These are phyloP conservation scores for Tyrophagus putrescentiae DNA, from an alignment of 1,140 invertebrate genomes.

Conservation along the genomic window DNA sequence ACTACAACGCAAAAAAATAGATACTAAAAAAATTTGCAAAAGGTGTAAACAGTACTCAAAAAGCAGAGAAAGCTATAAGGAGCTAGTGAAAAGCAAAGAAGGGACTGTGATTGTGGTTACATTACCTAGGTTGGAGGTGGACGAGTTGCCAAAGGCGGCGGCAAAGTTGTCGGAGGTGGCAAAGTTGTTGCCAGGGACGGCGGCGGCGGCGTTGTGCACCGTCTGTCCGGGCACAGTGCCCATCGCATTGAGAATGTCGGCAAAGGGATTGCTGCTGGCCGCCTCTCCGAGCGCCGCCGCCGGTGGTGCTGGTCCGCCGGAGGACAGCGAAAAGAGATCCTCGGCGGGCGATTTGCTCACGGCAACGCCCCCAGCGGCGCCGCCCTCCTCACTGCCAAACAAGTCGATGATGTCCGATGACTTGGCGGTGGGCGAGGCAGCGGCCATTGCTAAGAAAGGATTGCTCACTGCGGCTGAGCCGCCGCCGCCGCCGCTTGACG, in stretches of 20 bases:
- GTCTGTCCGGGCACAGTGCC: background rate
- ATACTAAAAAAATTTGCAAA: background rate
- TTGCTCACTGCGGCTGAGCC: background rate
- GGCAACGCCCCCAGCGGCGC: background rate
- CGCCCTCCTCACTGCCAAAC: background rate
- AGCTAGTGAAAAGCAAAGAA: background rate
- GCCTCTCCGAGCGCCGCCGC: conserved; percentile 49
- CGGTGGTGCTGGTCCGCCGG: background rate
- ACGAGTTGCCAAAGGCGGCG: conserved; percentile 11
- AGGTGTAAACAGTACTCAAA: no score
- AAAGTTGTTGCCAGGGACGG: background rate
- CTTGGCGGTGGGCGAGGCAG: conserved; percentile 7
- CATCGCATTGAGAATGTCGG: conserved; percentile 23
- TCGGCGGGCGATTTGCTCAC: conserved; percentile 50
- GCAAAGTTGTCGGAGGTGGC: conserved; percentile 21
- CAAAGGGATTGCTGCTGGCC: conserved; percentile 38
- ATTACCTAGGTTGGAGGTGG: conserved; percentile 19
- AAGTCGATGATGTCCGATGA: background rate
- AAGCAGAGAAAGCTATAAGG: background rate
- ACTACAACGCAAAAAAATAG: background rate
- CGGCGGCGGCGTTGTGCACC: background rate
- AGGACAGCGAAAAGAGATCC: conserved; percentile 23
- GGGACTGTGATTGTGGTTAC: background rate
- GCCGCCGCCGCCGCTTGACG: no score
- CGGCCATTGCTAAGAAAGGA: conserved; percentile 7